These are phyloP conservation scores for Lepisosteus oculatus DNA, from an alignment of 2,113 vertebrate species.

Conservation along the genomic window DNA sequence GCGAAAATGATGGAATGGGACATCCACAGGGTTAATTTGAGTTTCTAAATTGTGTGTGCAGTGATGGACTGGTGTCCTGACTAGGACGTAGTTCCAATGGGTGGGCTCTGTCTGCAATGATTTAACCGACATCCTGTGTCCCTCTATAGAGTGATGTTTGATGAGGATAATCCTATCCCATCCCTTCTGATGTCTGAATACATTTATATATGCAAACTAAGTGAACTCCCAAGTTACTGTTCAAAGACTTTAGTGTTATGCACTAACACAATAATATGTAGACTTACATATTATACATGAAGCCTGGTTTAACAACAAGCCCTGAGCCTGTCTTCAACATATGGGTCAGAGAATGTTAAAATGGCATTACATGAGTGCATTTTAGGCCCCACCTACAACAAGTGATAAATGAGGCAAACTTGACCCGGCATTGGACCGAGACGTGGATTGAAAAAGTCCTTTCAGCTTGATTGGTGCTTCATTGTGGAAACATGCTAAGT, in stretches of 20 bases:
- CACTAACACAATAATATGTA: conserved; percentile 55
- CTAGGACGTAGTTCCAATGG: no score
- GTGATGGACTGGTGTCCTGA: no score
- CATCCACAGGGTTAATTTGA: no score
- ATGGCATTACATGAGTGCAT: conserved; percentile 57
- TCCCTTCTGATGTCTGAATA: conserved; percentile 7
- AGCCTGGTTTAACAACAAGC: not conserved
- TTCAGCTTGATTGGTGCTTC: conserved; percentile 64
- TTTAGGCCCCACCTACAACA: conserved; percentile 63
- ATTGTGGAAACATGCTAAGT: conserved; percentile 60
- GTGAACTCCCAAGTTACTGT: no score
- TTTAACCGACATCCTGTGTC: no score
- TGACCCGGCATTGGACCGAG: conserved; percentile 65
- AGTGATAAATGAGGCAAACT: conserved; percentile 73
- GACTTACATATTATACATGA: conserved; percentile 54
- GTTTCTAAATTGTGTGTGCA: no score
- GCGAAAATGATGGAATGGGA: no score
- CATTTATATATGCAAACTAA: conserved; percentile 52
- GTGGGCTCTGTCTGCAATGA: no score
- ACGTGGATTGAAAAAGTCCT: conserved; percentile 71
- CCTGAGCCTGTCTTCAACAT: not conserved
- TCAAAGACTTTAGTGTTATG: conserved; percentile 38
- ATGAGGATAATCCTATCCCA: not conserved
- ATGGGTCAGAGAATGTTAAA: conserved; percentile 39
- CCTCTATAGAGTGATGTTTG: not conserved